Base-by-base conservation (phyloP, 1,140 invertebrate genomes). In the Drosophila persimilis region DNA sequence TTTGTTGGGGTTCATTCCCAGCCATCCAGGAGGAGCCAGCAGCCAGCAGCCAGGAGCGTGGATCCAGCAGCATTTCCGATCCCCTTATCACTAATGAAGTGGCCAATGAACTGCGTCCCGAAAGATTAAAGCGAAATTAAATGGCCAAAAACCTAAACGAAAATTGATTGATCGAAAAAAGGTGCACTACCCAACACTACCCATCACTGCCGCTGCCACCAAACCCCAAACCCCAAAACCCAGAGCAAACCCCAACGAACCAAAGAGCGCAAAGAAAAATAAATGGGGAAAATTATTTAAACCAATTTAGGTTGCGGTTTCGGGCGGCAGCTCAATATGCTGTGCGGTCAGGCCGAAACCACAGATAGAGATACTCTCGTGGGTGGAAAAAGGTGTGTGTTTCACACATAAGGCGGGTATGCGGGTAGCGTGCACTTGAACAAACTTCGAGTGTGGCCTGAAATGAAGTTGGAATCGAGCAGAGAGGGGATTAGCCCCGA, bases 111-210 rank as follows among this genome's bases (percentile, higher is more conserved):
- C 77, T 88, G 81, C 67, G 60, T 76, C 64, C 81, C 83, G 45
- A 60, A 86, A 86, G 83, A 86, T 88, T 88, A 86, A 86, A 88
- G 83, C 81, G 81, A 77, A 78, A 86, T 88, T 81, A 88, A 86
- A 86, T 81, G 73, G 67, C 78, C 35, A 39, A 39, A 39, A 39
- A 39, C 35, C 35, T 59, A 71, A 61, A 59, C 73, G 61, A 60
- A 62, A 84, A 79, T 81, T 86, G 81, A 86, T 86, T 86, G 81
- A 88, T 86, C 77, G 77, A 81, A 81, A 80, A 86, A 88, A 74
- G 73, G 80, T 86, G 67, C 77, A 22, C 72, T 5, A 26, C 24
- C 22, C 22, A 24, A 4, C 22, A 24, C 22, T 24, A 2, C 20
- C 20, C 20, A 1, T 20, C 20, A 20, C 0, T 20, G 20, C 20